Evolutionary conservation across 1,140 invertebrate species (phyloP), one percentile per base, ranked within the genome.

Genomic region (Aphelenchoides fujianensis): DNA sequence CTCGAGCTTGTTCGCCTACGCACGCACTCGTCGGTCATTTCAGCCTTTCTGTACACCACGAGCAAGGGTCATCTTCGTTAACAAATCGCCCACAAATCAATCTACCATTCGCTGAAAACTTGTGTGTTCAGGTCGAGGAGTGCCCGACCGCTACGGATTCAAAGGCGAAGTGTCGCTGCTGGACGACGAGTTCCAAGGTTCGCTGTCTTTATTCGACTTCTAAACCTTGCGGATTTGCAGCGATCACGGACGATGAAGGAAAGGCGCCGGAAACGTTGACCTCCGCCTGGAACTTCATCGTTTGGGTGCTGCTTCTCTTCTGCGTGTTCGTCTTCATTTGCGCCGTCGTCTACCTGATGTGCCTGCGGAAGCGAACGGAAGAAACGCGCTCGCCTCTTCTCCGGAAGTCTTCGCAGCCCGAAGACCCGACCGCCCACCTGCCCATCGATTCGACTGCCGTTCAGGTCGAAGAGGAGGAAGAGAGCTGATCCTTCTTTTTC

Each of bases 201-300:
- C 55, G 28, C 34, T 7, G n/a, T n/a, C n/a, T n/a, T n/a, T n/a
- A n/a, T n/a, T n/a, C n/a, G n/a, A n/a, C n/a, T n/a, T n/a, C n/a
- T n/a, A n/a, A n/a, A n/a, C n/a, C n/a, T n/a, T n/a, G n/a, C n/a
- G n/a, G n/a, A 7, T 5, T 7, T 5, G 34, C 55, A 59, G 19
- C 5, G 5, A 5, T 59, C 5, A 59, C 55, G 5, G 19, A 59
- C 28, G 19, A 5, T 5, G 55, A 59, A 5, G n/a, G n/a, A n/a
- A 59, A 23, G 12, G 19, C 55, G 41, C 41, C 41, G 23, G 19
- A 59, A 59, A 59, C 5, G 5, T 59, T 48, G 23, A 48, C 23
- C 34, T 59, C 55, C 7, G 55, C 55, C 34, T 59, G 55, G 55
- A 59, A 59, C 23, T 59, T 59, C 55, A 5, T 59, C 34, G 55